Conservation (phyloP, 2,888 invertebrate species). For the Abscondita cerata region DNA sequence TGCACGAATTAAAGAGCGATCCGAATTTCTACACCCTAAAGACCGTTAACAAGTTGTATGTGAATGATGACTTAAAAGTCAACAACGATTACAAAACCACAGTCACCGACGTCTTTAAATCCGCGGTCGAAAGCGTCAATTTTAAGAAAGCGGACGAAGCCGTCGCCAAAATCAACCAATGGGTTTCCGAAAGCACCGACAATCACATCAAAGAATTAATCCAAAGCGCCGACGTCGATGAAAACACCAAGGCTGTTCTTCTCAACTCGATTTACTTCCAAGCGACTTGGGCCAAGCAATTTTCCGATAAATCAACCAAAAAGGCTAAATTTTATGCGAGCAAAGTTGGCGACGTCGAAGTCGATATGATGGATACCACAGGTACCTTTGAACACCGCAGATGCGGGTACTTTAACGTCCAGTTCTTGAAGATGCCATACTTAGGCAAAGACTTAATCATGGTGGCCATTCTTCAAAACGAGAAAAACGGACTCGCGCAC, state of each 20-base stretch:
- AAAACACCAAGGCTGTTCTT: background rate
- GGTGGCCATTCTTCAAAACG: background rate
- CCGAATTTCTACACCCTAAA: background rate
- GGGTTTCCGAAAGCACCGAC: background rate
- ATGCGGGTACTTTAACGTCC: background rate
- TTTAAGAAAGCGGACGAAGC: background rate
- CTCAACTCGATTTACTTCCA: background rate
- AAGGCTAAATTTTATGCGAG: background rate
- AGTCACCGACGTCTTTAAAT: background rate
- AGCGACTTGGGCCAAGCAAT: slow-evolving; percentile 1
- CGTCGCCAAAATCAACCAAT: background rate
- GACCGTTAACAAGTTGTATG: background rate
- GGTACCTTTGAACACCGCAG: background rate
- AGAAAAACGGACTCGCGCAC: background rate
- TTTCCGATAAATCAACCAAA: background rate
- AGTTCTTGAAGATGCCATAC: background rate
- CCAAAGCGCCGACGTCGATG: background rate
- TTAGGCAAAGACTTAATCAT: background rate
- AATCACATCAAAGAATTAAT: background rate
- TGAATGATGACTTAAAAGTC: background rate
- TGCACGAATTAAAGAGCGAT: background rate
- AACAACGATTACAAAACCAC: background rate
- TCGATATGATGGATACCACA: background rate
- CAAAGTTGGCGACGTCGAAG: slow-evolving; percentile 17
- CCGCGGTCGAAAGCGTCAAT: background rate